Evolutionary conservation across 2,797 vertebrate species (phyloP).

Genomic region (Tachyglossus aculeatus): DNA sequence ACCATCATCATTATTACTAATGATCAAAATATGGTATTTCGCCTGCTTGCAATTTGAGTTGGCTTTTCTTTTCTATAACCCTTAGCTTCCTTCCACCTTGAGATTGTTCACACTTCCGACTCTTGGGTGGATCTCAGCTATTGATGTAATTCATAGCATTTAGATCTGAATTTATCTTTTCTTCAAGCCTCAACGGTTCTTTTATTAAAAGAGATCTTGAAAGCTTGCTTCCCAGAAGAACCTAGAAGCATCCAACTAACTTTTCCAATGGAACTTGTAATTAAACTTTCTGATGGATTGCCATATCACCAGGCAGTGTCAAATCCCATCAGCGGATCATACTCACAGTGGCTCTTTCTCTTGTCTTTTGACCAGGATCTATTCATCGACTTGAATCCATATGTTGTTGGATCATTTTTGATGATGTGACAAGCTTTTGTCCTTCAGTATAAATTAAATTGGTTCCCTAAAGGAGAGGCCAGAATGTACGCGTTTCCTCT

Average conservation of each 20-base stretch:
- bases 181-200: background rate
- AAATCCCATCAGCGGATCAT: background rate
- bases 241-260: no score
- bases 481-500: background rate
- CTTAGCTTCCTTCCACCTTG: no score
- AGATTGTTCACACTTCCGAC: no score
- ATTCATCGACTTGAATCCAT: slow-evolving; percentile 8
- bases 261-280: no score
- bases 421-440: slow-evolving; percentile 21
- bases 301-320: background rate
- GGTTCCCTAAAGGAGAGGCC: slow-evolving; percentile 10
- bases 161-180: no score
- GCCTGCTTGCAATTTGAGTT: no score
- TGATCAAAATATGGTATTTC: no score
- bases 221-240: background rate
- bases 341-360: background rate
- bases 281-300: no score
- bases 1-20: no score
- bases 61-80: no score
- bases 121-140: no score
- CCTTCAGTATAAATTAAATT: background rate
- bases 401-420: slow-evolving; percentile 41
- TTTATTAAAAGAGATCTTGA: background rate
- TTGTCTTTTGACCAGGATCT: background rate
- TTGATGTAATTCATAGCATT: no score